Percentiles rank a stretch among this genome's conserved stretches.
phyloP scores from a whole-genome alignment of 2,888 invertebrate genomes.

The Ormia ochracea region DNA sequence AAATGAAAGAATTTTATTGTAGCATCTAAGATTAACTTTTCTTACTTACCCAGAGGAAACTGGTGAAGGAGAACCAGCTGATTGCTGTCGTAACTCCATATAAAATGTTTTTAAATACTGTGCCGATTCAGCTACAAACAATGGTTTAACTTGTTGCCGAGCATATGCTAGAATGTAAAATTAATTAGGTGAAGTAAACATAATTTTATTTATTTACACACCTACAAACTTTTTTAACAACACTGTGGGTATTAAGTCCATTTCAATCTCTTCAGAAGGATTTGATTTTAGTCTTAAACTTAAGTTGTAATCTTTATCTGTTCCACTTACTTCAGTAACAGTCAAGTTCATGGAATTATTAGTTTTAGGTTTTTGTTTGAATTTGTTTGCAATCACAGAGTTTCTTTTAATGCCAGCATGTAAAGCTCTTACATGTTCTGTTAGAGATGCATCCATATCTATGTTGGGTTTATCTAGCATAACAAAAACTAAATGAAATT shows the following conservation, averaged over 20 bases:
- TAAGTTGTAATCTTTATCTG: constrained; percentile 76
- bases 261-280: constrained; percentile 78
- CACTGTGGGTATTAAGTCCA: constrained; percentile 85
- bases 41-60: constrained; percentile 82
- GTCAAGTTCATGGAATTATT: constrained; percentile 71
- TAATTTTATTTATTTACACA: constrained; percentile 30
- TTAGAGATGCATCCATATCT: constrained; percentile 70
- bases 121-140: constrained; percentile 84
- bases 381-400: constrained; percentile 67
- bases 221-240: constrained; percentile 90
- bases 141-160: constrained; percentile 89
- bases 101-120: constrained; percentile 87
- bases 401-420: constrained; percentile 79
- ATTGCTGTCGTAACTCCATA: constrained; percentile 82
- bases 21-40: not conserved
- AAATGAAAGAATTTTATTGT: no score
- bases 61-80: constrained; percentile 79
- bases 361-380: constrained; percentile 75
- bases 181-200: not conserved
- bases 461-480: constrained; percentile 91
- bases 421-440: constrained; percentile 86
- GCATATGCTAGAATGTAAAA: constrained; percentile 82
- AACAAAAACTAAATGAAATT: constrained; percentile 95
- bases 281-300: constrained; percentile 66
- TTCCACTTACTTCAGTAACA: constrained; percentile 24